Conservation (phyloP, 2,113 vertebrate species). For the Meriones unguiculatus region DNA sequence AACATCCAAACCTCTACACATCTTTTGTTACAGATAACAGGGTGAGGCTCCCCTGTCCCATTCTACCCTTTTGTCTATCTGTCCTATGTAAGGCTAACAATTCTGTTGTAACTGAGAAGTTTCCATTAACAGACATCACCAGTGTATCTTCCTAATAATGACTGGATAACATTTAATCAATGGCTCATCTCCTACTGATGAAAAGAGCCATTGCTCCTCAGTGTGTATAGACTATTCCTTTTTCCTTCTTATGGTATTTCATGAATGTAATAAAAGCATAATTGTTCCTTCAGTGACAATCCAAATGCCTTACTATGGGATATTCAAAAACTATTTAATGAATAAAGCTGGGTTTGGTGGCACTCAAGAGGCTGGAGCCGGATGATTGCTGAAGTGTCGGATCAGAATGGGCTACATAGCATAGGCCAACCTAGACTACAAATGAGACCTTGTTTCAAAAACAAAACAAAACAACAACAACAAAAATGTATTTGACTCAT, state of each 20-base stretch:
- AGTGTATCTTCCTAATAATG: neutral
- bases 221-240: neutral
- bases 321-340: constrained; percentile 26
- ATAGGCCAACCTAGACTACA: neutral
- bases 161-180: neutral
- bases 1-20: neutral
- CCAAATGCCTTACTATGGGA: neutral
- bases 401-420: neutral
- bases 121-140: neutral
- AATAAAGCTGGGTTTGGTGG: neutral
- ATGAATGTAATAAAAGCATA: neutral
- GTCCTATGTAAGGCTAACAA: neutral
- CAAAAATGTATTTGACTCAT: neutral
- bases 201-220: constrained; percentile 9
- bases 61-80: neutral
- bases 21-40: neutral
- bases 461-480: neutral
- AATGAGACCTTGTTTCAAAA: neutral
- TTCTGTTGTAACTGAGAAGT: constrained; percentile 40
- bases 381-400: neutral
- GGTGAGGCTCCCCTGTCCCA: neutral
- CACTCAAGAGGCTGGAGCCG: neutral
- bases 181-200: neutral
- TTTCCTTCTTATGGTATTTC: neutral
- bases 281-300: neutral